A percentile compares a stretch with the other conserved stretches of the same genome.
These are phyloP conservation scores for Thinocorus orbignyianus DNA, from an alignment of 2,113 vertebrate genomes.

Conservation along the genomic window DNA sequence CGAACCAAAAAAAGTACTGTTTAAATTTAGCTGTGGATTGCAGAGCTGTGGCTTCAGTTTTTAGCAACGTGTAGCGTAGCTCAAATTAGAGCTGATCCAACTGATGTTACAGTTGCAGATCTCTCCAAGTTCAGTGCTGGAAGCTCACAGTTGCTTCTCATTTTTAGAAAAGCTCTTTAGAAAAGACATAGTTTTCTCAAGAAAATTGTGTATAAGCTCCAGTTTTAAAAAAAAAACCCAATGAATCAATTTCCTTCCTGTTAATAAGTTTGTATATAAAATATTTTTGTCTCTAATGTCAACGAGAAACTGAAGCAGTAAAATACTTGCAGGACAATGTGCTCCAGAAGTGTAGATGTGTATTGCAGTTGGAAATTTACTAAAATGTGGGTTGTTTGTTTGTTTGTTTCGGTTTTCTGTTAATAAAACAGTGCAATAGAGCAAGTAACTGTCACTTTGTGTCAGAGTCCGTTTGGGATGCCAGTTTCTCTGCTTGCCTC, in stretches of 20 bases:
- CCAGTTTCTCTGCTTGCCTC: not conserved
- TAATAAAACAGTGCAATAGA: not conserved
- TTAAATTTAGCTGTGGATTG: not conserved
- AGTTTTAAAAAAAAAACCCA: not conserved
- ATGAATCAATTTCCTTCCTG: not conserved
- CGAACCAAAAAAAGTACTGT: not conserved
- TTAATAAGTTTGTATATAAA: not conserved
- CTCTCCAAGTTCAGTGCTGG: not conserved
- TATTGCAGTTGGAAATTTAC: not conserved
- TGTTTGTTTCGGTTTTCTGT: not conserved
- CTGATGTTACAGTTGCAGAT: not conserved
- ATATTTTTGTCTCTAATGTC: not conserved
- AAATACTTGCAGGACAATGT: not conserved
- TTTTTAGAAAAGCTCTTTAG: not conserved
- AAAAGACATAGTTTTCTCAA: not conserved
- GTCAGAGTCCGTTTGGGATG: not conserved
- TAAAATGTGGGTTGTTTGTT: not conserved
- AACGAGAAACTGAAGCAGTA: not conserved
- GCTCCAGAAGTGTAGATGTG: not conserved
- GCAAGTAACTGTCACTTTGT: not conserved
- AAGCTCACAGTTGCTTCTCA: not conserved
- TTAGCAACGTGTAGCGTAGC: not conserved
- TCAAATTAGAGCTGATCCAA: not conserved
- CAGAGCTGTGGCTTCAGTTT: not conserved
- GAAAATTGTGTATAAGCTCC: not conserved